Conservation (phyloP, 2,888 invertebrate species). For the Sinelater perroti region DNA sequence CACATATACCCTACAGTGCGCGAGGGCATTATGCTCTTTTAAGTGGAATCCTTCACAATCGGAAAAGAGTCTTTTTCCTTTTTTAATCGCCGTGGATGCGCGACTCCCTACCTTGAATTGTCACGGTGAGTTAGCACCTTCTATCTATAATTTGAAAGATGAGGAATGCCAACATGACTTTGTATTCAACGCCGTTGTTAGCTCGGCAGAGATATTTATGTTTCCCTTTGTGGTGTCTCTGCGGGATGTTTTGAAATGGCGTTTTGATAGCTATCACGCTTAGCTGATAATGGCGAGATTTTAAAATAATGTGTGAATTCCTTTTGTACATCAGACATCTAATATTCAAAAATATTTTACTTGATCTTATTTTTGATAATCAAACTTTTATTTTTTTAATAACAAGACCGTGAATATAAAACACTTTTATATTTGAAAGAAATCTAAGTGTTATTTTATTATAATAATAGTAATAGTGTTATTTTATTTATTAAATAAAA, state of each 20-base stretch:
- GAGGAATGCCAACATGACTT: slow-evolving; percentile 21
- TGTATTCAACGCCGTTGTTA: slow-evolving; percentile 23
- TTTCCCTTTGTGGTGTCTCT: slow-evolving; percentile 24
- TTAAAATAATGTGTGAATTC: too few relatives aligned
- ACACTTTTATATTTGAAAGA: too few relatives aligned
- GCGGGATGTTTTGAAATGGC: slow-evolving; percentile 27
- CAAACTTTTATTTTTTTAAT: too few relatives aligned
- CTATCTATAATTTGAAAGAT: slow-evolving; percentile 7
- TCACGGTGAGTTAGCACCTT: slow-evolving; percentile 26
- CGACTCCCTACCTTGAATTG: slow-evolving; percentile 25
- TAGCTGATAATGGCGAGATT: too few relatives aligned
- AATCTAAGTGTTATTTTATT: too few relatives aligned
- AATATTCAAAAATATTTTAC: slow-evolving; percentile 14
- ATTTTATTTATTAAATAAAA: too few relatives aligned
- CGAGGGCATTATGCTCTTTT: too few relatives aligned
- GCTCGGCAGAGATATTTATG: slow-evolving; percentile 30
- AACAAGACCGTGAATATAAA: too few relatives aligned
- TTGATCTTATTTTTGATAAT: too few relatives aligned
- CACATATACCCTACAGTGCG: too few relatives aligned
- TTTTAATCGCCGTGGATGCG: neutral
- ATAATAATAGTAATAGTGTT: too few relatives aligned
- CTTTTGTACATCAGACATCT: too few relatives aligned
- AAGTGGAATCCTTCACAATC: slow-evolving; percentile 20
- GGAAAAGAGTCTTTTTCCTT: neutral
- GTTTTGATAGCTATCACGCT: slow-evolving; percentile 25